Base-by-base conservation (phyloP, 2,888 invertebrate species). In the Halictus quadricinctus region DNA sequence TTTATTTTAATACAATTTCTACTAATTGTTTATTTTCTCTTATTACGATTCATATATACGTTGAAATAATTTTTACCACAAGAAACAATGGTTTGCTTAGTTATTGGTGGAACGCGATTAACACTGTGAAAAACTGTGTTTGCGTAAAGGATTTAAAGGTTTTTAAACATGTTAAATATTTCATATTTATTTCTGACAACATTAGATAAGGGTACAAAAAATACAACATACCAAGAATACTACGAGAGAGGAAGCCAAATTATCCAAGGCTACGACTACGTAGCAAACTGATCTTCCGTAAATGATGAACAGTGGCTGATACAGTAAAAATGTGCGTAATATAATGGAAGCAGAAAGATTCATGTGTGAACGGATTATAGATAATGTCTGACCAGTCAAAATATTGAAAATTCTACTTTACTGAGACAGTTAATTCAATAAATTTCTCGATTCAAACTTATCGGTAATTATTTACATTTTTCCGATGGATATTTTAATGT, bases 191-290 rank as follows among this genome's bases (percentile, higher is more conserved):
- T 84, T 78, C 50, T 79, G 58, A 36, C 46, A 89, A 87, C 74
- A 79, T 73, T 79, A 64, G 50, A 18, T 81, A 73, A 66, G 54
- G 21, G 41, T 88, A 87, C 70, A 88, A 89, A 88, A 87, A 54
- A 72, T 87, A 83, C 13, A 80, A 72, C 50, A 69, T 82, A 79
- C 48, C 46, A 82, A 79, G n/a, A 82, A 21, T 76, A 80, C 73
- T 78, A 80, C 75, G 5, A 18, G 25, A 72, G 69, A 76, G 85
- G 84, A 89, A 88, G 89, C 82, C 79, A 76, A 88, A 85, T 70
- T 60, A 76, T 54, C 50, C 60, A 79, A 70, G 69, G 69, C 69
- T 60, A 76, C 41, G 64, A 72, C 75, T 64, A 58, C 10, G 48
- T 70, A n/a, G 76, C 72, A 64, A 79, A 12, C 13, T 12, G 46